Evolutionary conservation across 53 echinoderm and acorn worm genomes (phyloP).

Genomic region (Mesocentrotus franciscanus): DNA sequence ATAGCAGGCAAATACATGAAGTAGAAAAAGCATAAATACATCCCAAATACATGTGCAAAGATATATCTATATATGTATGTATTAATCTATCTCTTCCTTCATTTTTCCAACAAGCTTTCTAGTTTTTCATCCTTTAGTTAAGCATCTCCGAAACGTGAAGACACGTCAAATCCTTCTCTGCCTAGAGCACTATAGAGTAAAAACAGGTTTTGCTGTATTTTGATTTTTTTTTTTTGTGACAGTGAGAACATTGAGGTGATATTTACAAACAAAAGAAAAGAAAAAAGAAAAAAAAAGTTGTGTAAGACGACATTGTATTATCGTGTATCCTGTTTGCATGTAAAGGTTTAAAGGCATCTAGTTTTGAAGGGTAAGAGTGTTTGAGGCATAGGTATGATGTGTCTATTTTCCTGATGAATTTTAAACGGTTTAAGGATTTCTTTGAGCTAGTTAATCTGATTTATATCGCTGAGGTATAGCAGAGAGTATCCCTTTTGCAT

Average conservation of each 20-base stretch:
- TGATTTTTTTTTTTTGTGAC: not conserved
- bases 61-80: not conserved
- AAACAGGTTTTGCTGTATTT: not conserved
- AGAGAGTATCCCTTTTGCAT: constrained; percentile 25
- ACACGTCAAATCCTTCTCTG: not conserved
- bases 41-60: too few species aligned
- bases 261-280: not conserved
- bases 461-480: not conserved
- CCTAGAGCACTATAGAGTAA: not conserved
- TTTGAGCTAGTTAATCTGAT: constrained; percentile 7
- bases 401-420: not conserved
- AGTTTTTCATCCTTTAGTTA: not conserved
- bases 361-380: not conserved
- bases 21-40: not conserved
- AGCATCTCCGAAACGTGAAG: not conserved
- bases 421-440: not conserved
- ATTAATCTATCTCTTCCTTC: not conserved
- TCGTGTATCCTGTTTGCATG: constrained; percentile 31
- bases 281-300: not conserved
- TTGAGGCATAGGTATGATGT: not conserved
- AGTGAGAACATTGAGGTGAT: constrained; percentile 35
- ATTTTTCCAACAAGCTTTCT: not conserved
- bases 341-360: not conserved
- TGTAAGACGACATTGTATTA: constrained; percentile 17
- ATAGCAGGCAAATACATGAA: not conserved